Percentiles rank a stretch among this genome's conserved stretches.
phyloP scores from a whole-genome alignment of 2,113 vertebrate genomes.

The Oreotrochilus melanogaster region DNA sequence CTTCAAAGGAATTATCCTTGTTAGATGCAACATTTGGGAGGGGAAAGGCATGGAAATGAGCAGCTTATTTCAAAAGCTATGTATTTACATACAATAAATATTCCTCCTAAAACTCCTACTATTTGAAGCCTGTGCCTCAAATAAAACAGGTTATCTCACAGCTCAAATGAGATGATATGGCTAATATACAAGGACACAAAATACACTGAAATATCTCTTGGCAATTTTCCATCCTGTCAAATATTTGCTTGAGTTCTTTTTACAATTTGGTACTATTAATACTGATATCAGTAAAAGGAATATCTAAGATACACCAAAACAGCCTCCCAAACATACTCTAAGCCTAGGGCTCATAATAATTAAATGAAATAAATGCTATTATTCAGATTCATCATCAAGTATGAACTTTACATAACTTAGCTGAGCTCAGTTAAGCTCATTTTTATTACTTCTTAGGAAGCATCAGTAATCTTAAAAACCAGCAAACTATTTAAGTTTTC shows the following conservation, averaged over 20 bases:
- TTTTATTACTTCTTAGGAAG: background rate
- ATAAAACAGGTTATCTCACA: background rate
- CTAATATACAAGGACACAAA: background rate
- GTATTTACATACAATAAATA: background rate
- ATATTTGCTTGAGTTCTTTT: background rate
- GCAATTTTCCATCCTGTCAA: background rate
- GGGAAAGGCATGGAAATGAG: background rate
- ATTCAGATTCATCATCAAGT: background rate
- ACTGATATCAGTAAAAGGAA: background rate
- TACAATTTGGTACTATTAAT: background rate
- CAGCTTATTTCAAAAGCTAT: background rate
- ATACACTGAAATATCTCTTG: background rate
- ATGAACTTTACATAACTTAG: background rate
- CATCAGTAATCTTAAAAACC: background rate
- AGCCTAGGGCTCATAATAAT: background rate
- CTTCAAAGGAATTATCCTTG: background rate
- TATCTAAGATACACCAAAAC: background rate
- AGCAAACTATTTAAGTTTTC: background rate
- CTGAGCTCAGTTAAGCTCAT: background rate
- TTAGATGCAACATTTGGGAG: background rate
- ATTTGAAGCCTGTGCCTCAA: background rate
- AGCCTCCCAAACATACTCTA: background rate
- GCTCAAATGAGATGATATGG: background rate
- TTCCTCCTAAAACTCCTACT: background rate
- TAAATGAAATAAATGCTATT: background rate